Conservation (phyloP, 2,888 invertebrate genomes). For the Caenorhabditis angaria region DNA sequence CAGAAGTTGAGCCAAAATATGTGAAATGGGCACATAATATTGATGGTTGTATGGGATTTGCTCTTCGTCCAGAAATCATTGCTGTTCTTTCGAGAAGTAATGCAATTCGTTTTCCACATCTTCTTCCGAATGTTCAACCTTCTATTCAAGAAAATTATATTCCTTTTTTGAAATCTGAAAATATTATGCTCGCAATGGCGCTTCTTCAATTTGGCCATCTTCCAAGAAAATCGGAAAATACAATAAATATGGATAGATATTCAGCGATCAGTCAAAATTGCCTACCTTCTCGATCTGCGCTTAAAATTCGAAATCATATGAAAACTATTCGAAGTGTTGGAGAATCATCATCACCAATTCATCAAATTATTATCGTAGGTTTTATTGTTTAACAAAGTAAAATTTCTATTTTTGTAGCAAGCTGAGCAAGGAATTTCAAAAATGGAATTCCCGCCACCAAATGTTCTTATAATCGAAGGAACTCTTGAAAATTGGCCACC, state of each 20-base stretch:
- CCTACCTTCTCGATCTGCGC: conserved; percentile 18
- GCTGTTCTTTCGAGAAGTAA: conserved; percentile 17
- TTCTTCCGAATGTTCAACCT: conserved; percentile 25
- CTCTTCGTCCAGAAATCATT: conserved; percentile 25
- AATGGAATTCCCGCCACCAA: conserved; percentile 3
- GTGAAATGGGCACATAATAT: conserved; percentile 8
- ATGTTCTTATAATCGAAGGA: background rate
- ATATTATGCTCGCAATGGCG: conserved; percentile 26
- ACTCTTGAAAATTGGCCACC: conserved; percentile 20
- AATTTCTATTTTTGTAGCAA: conserved; percentile 14
- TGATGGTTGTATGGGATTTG: conserved; percentile 12
- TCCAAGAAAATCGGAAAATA: conserved; percentile 15
- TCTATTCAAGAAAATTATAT: background rate
- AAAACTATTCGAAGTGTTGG: conserved; percentile 18
- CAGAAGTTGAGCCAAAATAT: conserved; percentile 7
- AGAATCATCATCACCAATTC: conserved; percentile 15
- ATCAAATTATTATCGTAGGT: conserved; percentile 23
- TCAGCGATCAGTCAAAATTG: conserved; percentile 21
- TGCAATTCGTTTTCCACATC: conserved; percentile 29
- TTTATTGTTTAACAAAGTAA: background rate
- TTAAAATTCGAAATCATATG: conserved; percentile 26
- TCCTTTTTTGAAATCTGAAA: conserved; percentile 18
- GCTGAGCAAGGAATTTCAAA: conserved; percentile 31
- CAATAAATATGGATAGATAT: conserved; percentile 14
- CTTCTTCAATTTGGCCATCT: conserved; percentile 33